phyloP scores from a whole-genome alignment of 2,888 invertebrate species.

The Pseudococcus jackbeardsleyi region DNA sequence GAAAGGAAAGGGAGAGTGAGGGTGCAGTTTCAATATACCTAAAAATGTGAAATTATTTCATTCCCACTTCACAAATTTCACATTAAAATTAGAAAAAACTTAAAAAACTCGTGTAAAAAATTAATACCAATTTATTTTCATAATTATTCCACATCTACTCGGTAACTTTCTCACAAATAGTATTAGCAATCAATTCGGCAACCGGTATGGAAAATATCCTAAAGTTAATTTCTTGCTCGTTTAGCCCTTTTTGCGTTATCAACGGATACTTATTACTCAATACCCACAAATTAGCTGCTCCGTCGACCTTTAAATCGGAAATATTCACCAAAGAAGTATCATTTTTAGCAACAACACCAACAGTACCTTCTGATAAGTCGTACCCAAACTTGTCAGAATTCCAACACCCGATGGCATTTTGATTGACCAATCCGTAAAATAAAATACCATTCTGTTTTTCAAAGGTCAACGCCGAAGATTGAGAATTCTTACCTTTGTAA shows the following conservation, averaged over 20 bases:
- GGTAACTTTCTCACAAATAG: constrained; percentile 74
- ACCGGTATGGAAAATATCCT: constrained; percentile 79
- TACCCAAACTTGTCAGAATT: constrained; percentile 75
- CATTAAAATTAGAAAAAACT: background rate
- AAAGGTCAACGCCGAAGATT: constrained; percentile 81
- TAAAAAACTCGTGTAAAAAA: background rate
- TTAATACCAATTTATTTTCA: background rate
- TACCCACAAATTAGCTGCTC: constrained; percentile 80
- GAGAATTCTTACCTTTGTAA: constrained; percentile 79
- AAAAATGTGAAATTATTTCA: no score
- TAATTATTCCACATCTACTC: background rate
- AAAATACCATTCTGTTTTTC: constrained; percentile 79
- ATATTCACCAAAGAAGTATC: constrained; percentile 80
- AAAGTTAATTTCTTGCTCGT: constrained; percentile 79
- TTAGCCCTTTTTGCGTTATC: constrained; percentile 78
- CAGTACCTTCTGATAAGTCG: constrained; percentile 76
- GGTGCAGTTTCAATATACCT: no score
- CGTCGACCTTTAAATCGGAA: constrained; percentile 84
- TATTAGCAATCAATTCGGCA: constrained; percentile 76
- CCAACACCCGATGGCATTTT: constrained; percentile 85
- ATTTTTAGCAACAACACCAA: constrained; percentile 77
- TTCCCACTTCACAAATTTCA: no score
- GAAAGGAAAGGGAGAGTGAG: no score
- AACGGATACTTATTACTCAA: constrained; percentile 81
- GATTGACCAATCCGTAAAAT: constrained; percentile 84